Evolutionary conservation across 2,797 vertebrate species (phyloP).

Genomic region (Crocodylus rhombifer): DNA sequence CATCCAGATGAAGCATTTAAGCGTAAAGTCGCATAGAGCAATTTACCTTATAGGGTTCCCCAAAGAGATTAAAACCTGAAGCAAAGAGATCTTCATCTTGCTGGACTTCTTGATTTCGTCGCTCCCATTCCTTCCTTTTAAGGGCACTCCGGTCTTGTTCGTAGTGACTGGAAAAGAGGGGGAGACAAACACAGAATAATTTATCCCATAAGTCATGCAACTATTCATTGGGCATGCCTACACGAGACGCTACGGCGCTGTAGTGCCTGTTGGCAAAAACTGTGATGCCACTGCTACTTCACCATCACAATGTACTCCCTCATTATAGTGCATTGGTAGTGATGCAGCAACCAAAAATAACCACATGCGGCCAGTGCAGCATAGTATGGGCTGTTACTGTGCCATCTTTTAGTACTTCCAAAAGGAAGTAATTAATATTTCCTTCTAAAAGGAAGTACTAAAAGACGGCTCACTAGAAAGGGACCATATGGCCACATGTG

Average conservation of each 20-base stretch:
- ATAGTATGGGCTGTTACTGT: no score
- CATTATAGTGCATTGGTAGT: no score
- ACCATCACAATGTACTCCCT: no score
- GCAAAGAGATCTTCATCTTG: conserved; percentile 98
- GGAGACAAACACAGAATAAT: conserved; percentile 56
- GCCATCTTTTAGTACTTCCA: no score
- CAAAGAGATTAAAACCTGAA: conserved; percentile 97
- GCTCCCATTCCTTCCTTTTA: conserved; percentile 97
- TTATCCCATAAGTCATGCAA: not conserved
- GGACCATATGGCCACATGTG: not conserved
- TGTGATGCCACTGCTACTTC: no score
- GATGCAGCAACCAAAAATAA: no score
- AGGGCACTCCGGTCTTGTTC: conserved; percentile 95
- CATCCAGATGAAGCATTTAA: conserved; percentile 1
- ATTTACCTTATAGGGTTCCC: conserved; percentile 97
- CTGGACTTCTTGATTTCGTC: conserved; percentile 96
- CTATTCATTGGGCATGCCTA: not conserved
- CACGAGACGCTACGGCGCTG: no score
- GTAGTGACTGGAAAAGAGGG: conserved; percentile 88
- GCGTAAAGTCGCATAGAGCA: not conserved
- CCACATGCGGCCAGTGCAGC: no score
- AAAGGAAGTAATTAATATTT: no score
- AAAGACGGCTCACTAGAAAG: no score
- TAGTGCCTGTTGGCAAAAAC: no score
- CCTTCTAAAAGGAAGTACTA: not conserved